Evolutionary conservation across 2,797 vertebrate genomes (phyloP).

Genomic region (Limnodromus scolopaceus): DNA sequence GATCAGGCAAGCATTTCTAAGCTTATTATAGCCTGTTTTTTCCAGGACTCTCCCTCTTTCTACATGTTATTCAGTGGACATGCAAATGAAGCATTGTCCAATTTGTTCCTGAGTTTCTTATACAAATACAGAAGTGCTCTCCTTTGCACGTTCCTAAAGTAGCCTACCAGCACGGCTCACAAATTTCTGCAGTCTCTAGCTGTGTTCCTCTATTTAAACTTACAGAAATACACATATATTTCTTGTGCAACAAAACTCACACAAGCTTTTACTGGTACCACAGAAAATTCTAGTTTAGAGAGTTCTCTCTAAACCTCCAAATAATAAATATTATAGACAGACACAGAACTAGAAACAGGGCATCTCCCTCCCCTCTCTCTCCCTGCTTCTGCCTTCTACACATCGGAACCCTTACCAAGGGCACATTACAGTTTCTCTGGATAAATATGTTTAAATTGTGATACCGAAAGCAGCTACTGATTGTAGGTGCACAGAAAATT

Average conservation of each 20-base stretch:
- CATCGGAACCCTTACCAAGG: neutral
- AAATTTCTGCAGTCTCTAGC: neutral
- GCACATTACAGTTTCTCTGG: neutral
- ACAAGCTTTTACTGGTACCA: neutral
- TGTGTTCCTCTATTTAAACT: neutral
- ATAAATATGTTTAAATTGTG: neutral
- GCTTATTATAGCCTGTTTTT: neutral
- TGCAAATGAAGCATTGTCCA: constrained; percentile 45
- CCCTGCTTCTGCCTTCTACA: neutral
- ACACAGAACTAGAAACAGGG: neutral
- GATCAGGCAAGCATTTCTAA: constrained; percentile 33
- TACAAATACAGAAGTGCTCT: neutral
- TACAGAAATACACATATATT: neutral
- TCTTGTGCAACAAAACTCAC: neutral
- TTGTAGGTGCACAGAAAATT: neutral
- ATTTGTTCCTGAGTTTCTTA: neutral
- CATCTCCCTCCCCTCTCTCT: neutral
- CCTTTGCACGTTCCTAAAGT: neutral
- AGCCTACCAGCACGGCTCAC: neutral
- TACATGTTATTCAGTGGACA: neutral
- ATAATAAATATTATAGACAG: neutral
- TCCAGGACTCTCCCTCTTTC: neutral
- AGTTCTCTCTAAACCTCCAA: neutral
- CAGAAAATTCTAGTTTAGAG: neutral
- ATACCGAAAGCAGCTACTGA: neutral